Conservation (phyloP, 2,797 vertebrate species). For the Spinus olivaceus region DNA sequence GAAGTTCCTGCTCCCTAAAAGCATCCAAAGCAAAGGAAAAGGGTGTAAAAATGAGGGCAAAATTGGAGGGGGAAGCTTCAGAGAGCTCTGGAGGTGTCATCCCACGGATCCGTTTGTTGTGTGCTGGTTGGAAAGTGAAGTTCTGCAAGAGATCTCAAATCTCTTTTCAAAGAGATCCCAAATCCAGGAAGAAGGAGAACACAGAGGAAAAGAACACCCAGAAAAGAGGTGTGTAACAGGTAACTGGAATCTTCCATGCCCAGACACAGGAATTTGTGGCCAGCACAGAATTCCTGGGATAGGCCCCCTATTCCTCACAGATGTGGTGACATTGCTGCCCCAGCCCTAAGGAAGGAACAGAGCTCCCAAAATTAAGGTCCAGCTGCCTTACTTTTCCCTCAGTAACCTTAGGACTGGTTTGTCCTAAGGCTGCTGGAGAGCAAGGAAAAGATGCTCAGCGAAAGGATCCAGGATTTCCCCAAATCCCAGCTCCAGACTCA, state of each 20-base stretch:
- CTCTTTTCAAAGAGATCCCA: background rate
- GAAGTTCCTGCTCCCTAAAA: slow-evolving; percentile 83
- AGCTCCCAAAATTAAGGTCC: background rate
- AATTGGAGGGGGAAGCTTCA: fast-evolving
- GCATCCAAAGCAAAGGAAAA: background rate
- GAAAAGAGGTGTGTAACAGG: background rate
- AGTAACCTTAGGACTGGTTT: background rate
- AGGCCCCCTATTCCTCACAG: background rate
- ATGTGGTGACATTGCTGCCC: background rate
- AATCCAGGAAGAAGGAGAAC: background rate
- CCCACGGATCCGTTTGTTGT: fast-evolving
- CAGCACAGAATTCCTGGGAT: background rate
- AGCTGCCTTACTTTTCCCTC: background rate
- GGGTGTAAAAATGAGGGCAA: background rate
- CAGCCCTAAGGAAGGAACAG: background rate
- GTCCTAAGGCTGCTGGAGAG: background rate
- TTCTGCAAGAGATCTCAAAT: background rate
- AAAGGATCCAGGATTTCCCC: background rate
- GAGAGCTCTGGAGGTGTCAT: background rate
- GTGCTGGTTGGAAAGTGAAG: fast-evolving
- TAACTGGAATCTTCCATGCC: background rate
- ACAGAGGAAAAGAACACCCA: background rate
- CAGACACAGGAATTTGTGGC: background rate
- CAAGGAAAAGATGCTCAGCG: background rate
- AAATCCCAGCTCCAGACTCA: slow-evolving; percentile 11